Evolutionary conservation across 2,888 invertebrate species (phyloP).

Genomic region (Creontiades dilutus): DNA sequence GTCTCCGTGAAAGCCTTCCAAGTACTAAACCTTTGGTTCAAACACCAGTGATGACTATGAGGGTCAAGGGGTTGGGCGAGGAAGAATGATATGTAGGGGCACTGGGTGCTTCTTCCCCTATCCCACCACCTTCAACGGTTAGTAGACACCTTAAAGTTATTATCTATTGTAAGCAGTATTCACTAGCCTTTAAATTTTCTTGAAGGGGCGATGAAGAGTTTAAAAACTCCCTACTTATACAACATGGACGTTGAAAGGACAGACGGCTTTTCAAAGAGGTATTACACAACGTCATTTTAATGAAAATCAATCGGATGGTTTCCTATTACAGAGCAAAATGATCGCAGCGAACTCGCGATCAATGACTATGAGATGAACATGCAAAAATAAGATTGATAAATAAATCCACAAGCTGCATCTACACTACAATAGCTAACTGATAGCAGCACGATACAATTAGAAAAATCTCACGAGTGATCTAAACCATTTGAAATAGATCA

Average conservation of each 20-base stretch:
- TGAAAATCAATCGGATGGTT: neutral
- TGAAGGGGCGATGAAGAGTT: neutral
- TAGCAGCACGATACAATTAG: too few species aligned
- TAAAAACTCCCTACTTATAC: neutral
- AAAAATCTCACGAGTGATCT: too few species aligned
- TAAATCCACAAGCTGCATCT: neutral
- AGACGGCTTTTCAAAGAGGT: slow-evolving; percentile 19
- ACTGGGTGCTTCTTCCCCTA: neutral
- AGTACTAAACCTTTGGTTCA: neutral
- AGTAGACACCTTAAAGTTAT: neutral
- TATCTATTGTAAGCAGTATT: slow-evolving; percentile 17
- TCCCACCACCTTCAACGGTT: slow-evolving; percentile 12
- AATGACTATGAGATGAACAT: neutral
- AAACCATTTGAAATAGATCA: too few species aligned
- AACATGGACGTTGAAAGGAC: slow-evolving; percentile 5
- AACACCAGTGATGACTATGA: neutral
- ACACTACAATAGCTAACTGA: neutral
- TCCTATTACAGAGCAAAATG: neutral
- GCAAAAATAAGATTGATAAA: neutral
- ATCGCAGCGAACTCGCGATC: neutral
- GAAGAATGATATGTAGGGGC: slow-evolving; percentile 24
- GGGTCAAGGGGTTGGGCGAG: neutral
- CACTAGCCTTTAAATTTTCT: neutral
- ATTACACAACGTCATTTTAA: too few species aligned
- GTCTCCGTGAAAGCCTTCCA: neutral